phyloP scores from a whole-genome alignment of 2,797 vertebrate genomes.

The Vireo griseus region DNA sequence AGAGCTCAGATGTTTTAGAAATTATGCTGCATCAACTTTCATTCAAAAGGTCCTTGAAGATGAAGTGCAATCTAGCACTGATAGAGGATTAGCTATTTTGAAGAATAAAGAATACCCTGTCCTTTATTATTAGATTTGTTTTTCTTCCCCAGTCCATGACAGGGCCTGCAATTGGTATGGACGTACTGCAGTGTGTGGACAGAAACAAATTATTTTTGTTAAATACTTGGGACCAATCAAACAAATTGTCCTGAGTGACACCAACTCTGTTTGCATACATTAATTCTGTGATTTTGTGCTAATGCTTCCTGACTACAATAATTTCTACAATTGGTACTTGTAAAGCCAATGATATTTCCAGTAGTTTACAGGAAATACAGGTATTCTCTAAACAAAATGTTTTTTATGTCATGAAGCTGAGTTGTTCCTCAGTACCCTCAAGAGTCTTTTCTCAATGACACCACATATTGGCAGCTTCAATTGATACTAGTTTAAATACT shows the following conservation, averaged over 20 bases:
- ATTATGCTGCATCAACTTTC: not conserved
- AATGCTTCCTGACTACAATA: not conserved
- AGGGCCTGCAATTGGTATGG: not conserved
- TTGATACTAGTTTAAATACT: not conserved
- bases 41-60: constrained; percentile 12
- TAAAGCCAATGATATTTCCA: not conserved
- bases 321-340: not conserved
- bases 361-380: not conserved
- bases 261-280: not conserved
- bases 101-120: not conserved
- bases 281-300: not conserved
- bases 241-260: constrained; percentile 2
- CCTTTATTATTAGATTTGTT: not conserved
- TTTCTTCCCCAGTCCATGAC: not conserved
- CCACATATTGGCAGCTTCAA: not conserved
- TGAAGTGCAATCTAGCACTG: not conserved
- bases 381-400: not conserved
- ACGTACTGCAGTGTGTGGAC: not conserved
- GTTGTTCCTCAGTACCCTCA: not conserved
- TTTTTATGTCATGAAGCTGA: not conserved
- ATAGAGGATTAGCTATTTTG: not conserved
- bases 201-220: constrained; percentile 5
- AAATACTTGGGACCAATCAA: not conserved
- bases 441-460: not conserved
- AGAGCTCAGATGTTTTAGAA: not conserved